Evolutionary conservation across 1,140 invertebrate species (phyloP), one percentile per base, ranked within the genome.

Genomic region (Eriocheir sinensis): DNA sequence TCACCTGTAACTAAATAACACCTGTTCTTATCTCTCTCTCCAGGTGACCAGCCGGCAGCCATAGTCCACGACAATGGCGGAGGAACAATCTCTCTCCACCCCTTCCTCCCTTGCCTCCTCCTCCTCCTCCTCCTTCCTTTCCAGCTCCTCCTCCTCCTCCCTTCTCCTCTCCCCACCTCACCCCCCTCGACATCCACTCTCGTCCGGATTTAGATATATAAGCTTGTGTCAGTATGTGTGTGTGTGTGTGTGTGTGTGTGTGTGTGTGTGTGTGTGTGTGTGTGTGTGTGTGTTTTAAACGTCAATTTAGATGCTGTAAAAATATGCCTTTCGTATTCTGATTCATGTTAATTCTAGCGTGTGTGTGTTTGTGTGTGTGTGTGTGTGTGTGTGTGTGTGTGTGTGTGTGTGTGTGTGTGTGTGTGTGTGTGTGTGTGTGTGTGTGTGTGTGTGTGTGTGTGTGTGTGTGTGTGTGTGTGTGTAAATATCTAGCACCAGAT

Each of bases 181-280:
- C 21, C 60, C n/a, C 9, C 1, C n/a, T n/a, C 60, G 6, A n/a
- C 27, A 3, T 6, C 48, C 12, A 53, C 48, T 53, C 48, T 1
- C 12, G 0, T 17, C 27, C n/a, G n/a, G 60, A 12, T 72, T n/a
- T 0, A 21, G 21, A 72, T 72, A 0, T n/a, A n/a, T 72, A n/a
- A n/a, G 60, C n/a, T 21, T 72, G 60, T 72, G 60, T 72, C 21
- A n/a, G 60, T 72, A n/a, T 72, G 60, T 72, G 60, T 72, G 60
- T 72, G 60, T 72, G 60, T 72, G 60, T 72, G 60, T 72, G 60
- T 72, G 60, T 72, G 60, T 72, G 60, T 72, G 60, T 72, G 60
- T 72, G 60, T 72, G 60, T 72, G 60, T 72, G 60, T 72, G 60
- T 72, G 60, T 72, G 60, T 72, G 60, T 72, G 60, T 72, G 60